Conservation (phyloP, 2,797 vertebrate genomes). For the Eleutherodactylus coqui region DNA sequence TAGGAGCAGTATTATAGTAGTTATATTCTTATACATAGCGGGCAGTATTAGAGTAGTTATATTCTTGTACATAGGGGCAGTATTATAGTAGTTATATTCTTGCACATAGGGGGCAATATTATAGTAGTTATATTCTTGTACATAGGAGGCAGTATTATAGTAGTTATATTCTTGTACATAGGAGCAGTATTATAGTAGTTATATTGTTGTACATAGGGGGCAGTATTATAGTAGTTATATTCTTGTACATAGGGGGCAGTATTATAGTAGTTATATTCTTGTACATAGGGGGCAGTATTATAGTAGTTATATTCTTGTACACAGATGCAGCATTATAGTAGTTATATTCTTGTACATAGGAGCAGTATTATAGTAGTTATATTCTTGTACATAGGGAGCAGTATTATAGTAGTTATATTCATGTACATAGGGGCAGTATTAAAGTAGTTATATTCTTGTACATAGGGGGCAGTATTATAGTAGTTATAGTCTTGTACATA, state of each 20-base stretch:
- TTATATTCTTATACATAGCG: not conserved
- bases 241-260: not conserved
- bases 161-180: conserved; percentile 4
- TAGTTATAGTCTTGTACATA: conserved; percentile 6
- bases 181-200: conserved; percentile 11
- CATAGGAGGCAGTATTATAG: conserved; percentile 2
- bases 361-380: too few relatives aligned
- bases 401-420: too few relatives aligned
- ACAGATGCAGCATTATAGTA: too few relatives aligned
- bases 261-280: conserved; percentile 4
- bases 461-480: conserved; percentile 1
- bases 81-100: conserved; percentile 17
- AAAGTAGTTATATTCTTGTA: conserved; percentile 2
- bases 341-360: too few relatives aligned
- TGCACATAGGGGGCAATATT: not conserved
- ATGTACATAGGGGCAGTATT: too few relatives aligned
- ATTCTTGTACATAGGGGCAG: not conserved
- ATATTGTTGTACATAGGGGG: not conserved
- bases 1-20: conserved; percentile 14
- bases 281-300: not conserved
- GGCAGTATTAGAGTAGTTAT: conserved; percentile 1
- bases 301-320: too few relatives aligned
- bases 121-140: conserved; percentile 9
- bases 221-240: conserved; percentile 8
- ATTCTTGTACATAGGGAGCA: too few relatives aligned